Evolutionary conservation across 2,888 invertebrate genomes (phyloP).

Genomic region (Coleophora deauratella): DNA sequence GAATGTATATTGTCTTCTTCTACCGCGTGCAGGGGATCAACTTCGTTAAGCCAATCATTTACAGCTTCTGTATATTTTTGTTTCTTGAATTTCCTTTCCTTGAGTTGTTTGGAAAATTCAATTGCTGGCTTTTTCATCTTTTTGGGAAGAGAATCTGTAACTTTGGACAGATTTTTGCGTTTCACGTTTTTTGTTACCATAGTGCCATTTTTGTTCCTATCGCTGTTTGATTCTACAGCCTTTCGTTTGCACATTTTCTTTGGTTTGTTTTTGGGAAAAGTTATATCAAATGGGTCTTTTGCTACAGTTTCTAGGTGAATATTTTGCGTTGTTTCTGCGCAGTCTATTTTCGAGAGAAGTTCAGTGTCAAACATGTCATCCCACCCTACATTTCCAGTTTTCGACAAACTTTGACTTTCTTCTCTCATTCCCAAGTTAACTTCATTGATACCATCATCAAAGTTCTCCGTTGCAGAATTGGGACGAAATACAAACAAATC

Average conservation of each 20-base stretch:
- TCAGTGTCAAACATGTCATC: constrained; percentile 47
- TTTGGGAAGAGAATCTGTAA: constrained; percentile 18
- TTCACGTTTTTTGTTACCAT: constrained; percentile 4
- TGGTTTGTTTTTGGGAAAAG: neutral
- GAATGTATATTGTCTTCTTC: constrained; percentile 5
- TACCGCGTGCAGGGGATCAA: constrained; percentile 22
- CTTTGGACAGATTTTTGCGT: constrained; percentile 19
- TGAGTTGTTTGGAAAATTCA: constrained; percentile 8
- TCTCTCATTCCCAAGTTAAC: too few relatives aligned
- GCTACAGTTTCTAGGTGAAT: neutral
- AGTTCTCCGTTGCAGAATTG: too few relatives aligned
- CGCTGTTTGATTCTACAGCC: neutral
- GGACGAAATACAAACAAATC: too few relatives aligned
- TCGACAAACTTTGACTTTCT: too few relatives aligned
- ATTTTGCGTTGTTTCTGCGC: neutral
- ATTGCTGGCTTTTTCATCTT: constrained; percentile 23
- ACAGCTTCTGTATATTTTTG: constrained; percentile 43
- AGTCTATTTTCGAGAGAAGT: constrained; percentile 22
- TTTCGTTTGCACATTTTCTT: neutral
- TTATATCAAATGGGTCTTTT: neutral
- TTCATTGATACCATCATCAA: too few relatives aligned
- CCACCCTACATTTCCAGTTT: constrained; percentile 27
- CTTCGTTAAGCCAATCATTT: constrained; percentile 45
- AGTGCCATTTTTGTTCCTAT: neutral
- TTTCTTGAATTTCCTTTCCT: constrained; percentile 28